phyloP scores from a whole-genome alignment of 2,888 invertebrate species.

The Mycalesis mineus region DNA sequence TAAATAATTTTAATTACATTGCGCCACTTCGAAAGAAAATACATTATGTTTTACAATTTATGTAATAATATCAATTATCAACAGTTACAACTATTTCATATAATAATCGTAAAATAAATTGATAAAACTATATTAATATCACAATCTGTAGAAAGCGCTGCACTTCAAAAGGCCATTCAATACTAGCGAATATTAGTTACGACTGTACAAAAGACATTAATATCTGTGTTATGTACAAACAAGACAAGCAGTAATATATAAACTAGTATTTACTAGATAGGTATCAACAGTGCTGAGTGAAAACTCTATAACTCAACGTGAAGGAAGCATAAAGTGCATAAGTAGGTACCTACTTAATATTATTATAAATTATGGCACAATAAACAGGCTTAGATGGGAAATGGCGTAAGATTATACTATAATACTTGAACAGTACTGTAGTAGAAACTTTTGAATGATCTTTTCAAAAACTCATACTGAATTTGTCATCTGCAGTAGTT shows the following conservation, averaged over 20 bases:
- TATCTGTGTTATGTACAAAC: conserved; percentile 8
- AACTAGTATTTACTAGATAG: not conserved
- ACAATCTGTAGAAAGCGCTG: conserved; percentile 6
- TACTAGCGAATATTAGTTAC: conserved; percentile 10
- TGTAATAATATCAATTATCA: too few species aligned
- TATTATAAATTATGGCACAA: not conserved
- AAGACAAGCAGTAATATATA: conserved; percentile 8
- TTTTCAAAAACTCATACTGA: too few species aligned
- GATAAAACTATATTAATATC: conserved; percentile 5
- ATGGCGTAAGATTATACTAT: too few species aligned
- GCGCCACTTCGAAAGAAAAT: too few species aligned
- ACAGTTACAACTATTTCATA: not conserved
- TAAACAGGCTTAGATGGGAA: too few species aligned
- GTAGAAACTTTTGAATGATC: too few species aligned
- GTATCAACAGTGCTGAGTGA: conserved; percentile 2
- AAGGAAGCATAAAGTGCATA: not conserved
- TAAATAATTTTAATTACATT: too few species aligned
- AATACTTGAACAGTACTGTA: too few species aligned
- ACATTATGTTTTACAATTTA: too few species aligned
- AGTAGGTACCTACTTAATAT: not conserved
- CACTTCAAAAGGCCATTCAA: conserved; percentile 8
- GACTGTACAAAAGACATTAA: conserved; percentile 9
- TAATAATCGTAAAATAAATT: not conserved
- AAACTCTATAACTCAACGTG: not conserved
- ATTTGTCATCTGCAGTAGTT: too few species aligned